A percentile compares a stretch with the other conserved stretches of the same genome.
Conservation (phyloP, 2,113 vertebrate species). For the Arothron firmamentum region DNA sequence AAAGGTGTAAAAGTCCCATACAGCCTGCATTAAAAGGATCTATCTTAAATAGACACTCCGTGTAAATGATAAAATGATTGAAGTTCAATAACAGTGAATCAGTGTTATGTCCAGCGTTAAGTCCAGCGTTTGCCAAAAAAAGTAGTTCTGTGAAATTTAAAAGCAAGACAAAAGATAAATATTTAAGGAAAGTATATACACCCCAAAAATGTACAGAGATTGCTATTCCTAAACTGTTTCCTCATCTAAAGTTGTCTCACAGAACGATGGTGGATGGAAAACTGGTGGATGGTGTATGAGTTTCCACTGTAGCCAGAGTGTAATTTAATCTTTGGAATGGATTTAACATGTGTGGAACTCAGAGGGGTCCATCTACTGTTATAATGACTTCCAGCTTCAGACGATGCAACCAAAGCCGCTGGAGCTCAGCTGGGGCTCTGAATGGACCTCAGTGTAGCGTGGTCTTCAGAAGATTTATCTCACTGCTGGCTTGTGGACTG, state of each 20-base stretch:
- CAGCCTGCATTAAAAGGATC: too few species aligned
- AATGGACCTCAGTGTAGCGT: slow-evolving; percentile 42
- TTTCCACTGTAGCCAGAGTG: slow-evolving; percentile 15
- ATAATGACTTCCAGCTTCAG: slow-evolving; percentile 56
- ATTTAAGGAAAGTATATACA: too few species aligned
- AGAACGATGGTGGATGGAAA: slow-evolving; percentile 15
- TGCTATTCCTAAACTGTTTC: slow-evolving; percentile 15
- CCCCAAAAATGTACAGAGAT: neutral
- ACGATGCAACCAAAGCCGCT: slow-evolving; percentile 55
- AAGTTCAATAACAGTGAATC: too few species aligned
- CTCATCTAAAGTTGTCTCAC: neutral
- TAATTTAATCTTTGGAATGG: slow-evolving; percentile 54
- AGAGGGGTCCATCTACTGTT: slow-evolving; percentile 20
- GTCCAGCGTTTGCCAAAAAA: too few species aligned
- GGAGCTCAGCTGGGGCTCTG: slow-evolving; percentile 36
- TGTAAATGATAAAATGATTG: too few species aligned
- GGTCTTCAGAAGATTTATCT: slow-evolving; percentile 54
- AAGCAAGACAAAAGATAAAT: too few species aligned
- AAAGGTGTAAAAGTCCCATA: too few species aligned
- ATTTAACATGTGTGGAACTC: slow-evolving; percentile 55
- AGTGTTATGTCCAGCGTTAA: too few species aligned
- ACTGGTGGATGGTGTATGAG: slow-evolving; percentile 17
- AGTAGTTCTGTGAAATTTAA: too few species aligned
- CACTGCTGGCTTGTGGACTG: slow-evolving; percentile 25
- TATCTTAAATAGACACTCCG: too few species aligned